phyloP scores from a whole-genome alignment of 1,140 invertebrate species.

The Campoletis sonorensis region DNA sequence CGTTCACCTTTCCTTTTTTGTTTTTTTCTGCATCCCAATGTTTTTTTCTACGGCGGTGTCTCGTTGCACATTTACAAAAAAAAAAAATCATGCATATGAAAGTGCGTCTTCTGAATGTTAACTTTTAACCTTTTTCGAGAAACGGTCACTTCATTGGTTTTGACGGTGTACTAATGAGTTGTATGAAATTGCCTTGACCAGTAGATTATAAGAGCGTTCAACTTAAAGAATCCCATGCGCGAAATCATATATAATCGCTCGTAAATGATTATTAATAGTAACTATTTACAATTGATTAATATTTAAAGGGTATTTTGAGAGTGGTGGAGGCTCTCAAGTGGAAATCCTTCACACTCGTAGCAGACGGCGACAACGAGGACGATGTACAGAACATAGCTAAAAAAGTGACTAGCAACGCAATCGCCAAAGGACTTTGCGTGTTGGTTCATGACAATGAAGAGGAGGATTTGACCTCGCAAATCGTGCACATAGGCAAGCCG shows the following conservation, averaged over 20 bases:
- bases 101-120: no score
- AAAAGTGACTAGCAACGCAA: constrained; percentile 66
- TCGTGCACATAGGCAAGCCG: constrained; percentile 68
- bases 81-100: no score
- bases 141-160: not conserved
- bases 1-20: constrained; percentile 44
- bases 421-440: constrained; percentile 66
- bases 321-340: constrained; percentile 66
- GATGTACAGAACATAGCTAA: constrained; percentile 69
- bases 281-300: not conserved
- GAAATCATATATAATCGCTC: no score
- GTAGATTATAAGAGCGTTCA: no score
- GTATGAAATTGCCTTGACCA: no score
- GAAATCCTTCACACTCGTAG: constrained; percentile 70
- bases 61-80: no score
- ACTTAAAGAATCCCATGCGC: no score
- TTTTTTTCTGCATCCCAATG: not conserved
- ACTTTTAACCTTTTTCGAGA: no score
- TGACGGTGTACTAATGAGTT: no score
- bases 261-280: not conserved
- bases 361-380: constrained; percentile 61
- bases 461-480: constrained; percentile 64
- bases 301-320: constrained; percentile 61
- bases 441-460: constrained; percentile 67
- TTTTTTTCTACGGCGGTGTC: no score